phyloP scores from a whole-genome alignment of 2,797 vertebrate genomes.

The Ammospiza maritima region DNA sequence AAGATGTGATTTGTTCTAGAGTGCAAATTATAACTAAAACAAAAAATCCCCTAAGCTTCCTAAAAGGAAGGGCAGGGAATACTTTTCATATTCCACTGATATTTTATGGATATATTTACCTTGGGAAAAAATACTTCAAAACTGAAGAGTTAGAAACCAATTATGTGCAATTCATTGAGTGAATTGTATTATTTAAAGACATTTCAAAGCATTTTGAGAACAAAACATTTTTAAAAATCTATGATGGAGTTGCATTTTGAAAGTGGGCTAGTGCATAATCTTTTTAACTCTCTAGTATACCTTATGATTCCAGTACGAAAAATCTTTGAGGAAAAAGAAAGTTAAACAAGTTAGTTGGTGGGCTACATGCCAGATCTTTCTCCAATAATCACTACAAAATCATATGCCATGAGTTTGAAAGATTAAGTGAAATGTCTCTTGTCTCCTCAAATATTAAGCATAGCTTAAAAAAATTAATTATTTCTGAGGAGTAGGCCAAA shows the following conservation, averaged over 20 bases:
- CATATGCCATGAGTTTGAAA: neutral
- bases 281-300: neutral
- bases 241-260: neutral
- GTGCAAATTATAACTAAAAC: neutral
- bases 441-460: neutral
- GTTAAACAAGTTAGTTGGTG: neutral
- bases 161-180: neutral
- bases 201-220: neutral
- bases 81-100: neutral
- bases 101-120: neutral
- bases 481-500: slow-evolving; percentile 9
- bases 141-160: neutral
- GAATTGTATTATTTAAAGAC: neutral
- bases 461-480: neutral
- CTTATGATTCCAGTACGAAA: neutral
- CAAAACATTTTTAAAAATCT: neutral
- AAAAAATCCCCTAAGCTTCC: neutral
- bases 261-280: neutral
- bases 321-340: neutral
- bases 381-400: neutral
- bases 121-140: neutral
- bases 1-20: neutral
- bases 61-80: neutral
- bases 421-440: neutral
- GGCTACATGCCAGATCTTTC: neutral